A percentile compares a stretch with the other conserved stretches of the same genome.
phyloP scores from a whole-genome alignment of 2,797 vertebrate species.

The Cryptoblepharus egeriae region DNA sequence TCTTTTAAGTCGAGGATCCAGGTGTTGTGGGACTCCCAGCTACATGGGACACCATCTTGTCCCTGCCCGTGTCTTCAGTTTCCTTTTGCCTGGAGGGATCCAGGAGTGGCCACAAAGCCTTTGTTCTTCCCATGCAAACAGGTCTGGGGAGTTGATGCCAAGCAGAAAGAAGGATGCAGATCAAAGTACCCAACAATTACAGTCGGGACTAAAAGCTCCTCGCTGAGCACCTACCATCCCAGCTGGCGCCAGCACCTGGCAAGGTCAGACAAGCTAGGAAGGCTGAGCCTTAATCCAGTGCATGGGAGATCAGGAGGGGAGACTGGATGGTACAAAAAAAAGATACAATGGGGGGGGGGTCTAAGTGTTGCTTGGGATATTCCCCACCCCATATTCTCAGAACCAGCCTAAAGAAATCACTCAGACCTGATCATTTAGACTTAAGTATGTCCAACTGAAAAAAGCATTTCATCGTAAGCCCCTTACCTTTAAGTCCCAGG shows the following conservation, averaged over 20 bases:
- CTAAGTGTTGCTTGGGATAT: neutral
- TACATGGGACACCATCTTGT: neutral
- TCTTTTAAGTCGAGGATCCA: slow-evolving; percentile 14
- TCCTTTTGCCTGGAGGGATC: neutral
- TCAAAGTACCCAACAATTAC: slow-evolving; percentile 7
- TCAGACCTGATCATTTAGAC: too few relatives aligned
- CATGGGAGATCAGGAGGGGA: neutral
- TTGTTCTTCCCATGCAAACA: neutral
- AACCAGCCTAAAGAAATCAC: too few relatives aligned
- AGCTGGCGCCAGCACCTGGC: neutral
- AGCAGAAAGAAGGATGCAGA: fast-evolving
- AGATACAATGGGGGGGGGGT: too few relatives aligned
- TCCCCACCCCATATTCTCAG: neutral
- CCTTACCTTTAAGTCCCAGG: too few relatives aligned
- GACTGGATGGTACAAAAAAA: neutral
- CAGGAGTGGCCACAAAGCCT: neutral
- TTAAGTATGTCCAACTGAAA: too few relatives aligned
- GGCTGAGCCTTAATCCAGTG: neutral
- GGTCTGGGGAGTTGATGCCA: too few relatives aligned
- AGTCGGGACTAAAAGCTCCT: neutral
- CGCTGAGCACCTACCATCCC: neutral
- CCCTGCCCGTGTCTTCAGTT: too few relatives aligned
- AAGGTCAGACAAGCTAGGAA: fast-evolving
- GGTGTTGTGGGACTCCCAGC: neutral
- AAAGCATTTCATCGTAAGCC: too few relatives aligned